Evolutionary conservation across 2,113 vertebrate species (phyloP), one percentile per base, ranked within the genome.

Genomic region (Zeus faber): DNA sequence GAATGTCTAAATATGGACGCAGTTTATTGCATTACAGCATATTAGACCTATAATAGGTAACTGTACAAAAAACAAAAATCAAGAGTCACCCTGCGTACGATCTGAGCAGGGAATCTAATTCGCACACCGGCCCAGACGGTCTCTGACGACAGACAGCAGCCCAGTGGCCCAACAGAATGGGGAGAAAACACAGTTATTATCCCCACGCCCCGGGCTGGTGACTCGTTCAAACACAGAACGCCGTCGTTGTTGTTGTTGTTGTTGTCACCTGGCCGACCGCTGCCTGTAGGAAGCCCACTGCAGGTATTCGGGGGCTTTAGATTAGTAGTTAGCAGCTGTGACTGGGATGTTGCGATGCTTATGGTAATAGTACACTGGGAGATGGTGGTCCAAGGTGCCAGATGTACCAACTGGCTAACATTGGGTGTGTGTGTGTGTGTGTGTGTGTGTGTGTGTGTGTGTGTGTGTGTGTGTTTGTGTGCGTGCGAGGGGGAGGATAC

Each of bases 181-280:
- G n/a, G 51, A 59, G 61, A 79, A 72, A 84, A 82, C 63, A 82
- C 63, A 75, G 68, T 52, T 16, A 80, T 87, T 80, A 83, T 76
- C 60, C 63, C 68, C 77, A 82, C 82, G 72, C 77, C 57, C 67
- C 69, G 62, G 41, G 46, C 10, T 18, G 53, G 51, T n/a, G 50
- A 67, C 49, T 39, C 23, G 47, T 51, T 60, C 62, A 47, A 57
- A 70, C 67, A 53, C 40, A 27, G 58, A 62, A 37, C 18, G 35
- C 25, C 23, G 0, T 50, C 48, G 44, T 45, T 5, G 54, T n/a
- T 14, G 29, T n/a, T 2, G 4, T 2, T 8, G 31, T 9, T n/a
- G n/a, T n/a, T n/a, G n/a, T n/a, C n/a, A n/a, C 41, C 66, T 67
- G 54, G 63, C 62, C 40, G 1, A 7, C 24, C 48, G 69, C 58